Conservation (phyloP, 1,140 invertebrate genomes). For the Caenorhabditis elegans region WBcel235 BX284604.4:11657001-11657500, state of each 20-base stretch:
- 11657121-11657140: slow-evolving; percentile 6
- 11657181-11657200: background rate
- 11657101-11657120: slow-evolving; percentile 11
- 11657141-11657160: background rate
- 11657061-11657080: slow-evolving; percentile 21
- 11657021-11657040: background rate
- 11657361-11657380: slow-evolving; percentile 1
- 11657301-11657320: background rate
- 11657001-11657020: no score
- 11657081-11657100: background rate
- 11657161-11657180: slow-evolving; percentile 1
- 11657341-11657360: no score
- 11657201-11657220: background rate
- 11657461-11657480: background rate
- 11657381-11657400: background rate
- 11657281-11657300: background rate
- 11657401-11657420: background rate
- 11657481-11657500: slow-evolving; percentile 33
- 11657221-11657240: background rate
- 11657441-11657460: slow-evolving; percentile 7
- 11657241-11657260: slow-evolving; percentile 1
- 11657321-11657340: no score
- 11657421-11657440: background rate
- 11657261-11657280: background rate
- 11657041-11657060: background rate